phyloP scores from a whole-genome alignment of 2,888 invertebrate genomes.

The Strigamia maritima region DNA sequence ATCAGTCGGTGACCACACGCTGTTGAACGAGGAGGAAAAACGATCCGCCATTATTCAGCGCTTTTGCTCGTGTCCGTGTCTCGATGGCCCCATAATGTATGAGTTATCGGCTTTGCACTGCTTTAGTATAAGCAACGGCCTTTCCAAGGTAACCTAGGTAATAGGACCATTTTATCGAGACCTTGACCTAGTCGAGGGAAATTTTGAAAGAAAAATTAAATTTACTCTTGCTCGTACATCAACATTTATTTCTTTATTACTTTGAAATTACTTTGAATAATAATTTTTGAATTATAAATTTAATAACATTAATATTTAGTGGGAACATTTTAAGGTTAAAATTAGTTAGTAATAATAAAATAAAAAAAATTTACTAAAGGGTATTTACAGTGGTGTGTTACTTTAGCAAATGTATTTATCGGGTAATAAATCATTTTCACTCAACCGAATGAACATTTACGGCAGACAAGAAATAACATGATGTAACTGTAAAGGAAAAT shows the following conservation, averaged over 20 bases:
- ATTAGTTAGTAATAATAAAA: not conserved
- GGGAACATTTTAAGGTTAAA: too few species aligned
- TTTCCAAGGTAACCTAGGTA: conserved; percentile 23
- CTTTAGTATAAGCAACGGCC: conserved; percentile 1
- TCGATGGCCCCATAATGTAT: conserved; percentile 30
- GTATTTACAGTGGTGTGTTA: conserved; percentile 6
- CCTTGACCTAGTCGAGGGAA: conserved; percentile 31
- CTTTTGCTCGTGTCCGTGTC: conserved; percentile 24
- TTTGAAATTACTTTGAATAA: not conserved
- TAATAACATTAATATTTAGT: not conserved
- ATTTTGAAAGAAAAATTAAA: not conserved
- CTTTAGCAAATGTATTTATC: conserved; percentile 19
- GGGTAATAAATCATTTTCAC: conserved; percentile 19
- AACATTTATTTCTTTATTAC: not conserved
- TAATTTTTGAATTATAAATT: not conserved
- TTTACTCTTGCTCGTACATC: not conserved
- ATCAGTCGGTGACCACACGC: conserved; percentile 38
- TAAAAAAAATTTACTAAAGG: conserved; percentile 6
- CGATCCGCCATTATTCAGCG: conserved; percentile 39
- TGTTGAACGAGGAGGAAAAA: conserved; percentile 33
- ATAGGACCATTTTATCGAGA: conserved; percentile 10
- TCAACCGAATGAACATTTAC: conserved; percentile 21
- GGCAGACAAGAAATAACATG: not conserved
- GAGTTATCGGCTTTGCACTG: conserved; percentile 18
- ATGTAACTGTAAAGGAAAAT: conserved; percentile 10